Base-by-base conservation (phyloP, 2,113 vertebrate genomes). In the Psophia crepitans region DNA sequence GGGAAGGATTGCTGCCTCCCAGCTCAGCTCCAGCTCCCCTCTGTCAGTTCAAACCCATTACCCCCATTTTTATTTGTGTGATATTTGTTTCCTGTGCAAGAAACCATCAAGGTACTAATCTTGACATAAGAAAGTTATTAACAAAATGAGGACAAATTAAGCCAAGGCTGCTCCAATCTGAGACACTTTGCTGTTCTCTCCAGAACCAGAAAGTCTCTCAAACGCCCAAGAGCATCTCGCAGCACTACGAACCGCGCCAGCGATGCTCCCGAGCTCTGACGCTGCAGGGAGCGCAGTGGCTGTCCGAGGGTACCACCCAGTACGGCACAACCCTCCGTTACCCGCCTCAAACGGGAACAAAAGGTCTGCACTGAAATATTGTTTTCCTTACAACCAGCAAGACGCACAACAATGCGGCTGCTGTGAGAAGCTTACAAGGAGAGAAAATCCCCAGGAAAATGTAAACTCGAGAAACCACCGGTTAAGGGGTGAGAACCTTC, bases 361-460 rank as follows among this genome's bases (percentile, higher is more conserved):
- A 86, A 74, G 57, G 49, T 39, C 60, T 49, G 44, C 44, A 69
- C 76, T 90, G 68, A 19, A 76, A 64, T 53, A 58, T 15, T 87
- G 64, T 51, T 90, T 76, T 81, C 80, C 43, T 48, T 77, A 27
- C 54, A 64, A 39, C 44, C 63, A 71, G 88, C 60, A 92, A 60
- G 65, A 9, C 0, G 30, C 23, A 87, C 57, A 93, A 83, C 74
- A 64, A 78, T 57, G 81, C 6, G 70, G 73, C 75, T 74, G 71
- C 91, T 90, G 86, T 90, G 73, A 84, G 68, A 73, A 73, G 58
- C 83, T 89, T 96, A 94, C 80, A 91, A 89, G 82, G 88, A 87
- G 74, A 60, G 60, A 95, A 94, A 96, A 90, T 64, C 57, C 65
- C 74, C 57, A 93, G 91, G 84, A 96, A 97, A 97, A 96, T 27